Conservation (phyloP, 2,113 vertebrate genomes). For the Diadophis punctatus region DNA sequence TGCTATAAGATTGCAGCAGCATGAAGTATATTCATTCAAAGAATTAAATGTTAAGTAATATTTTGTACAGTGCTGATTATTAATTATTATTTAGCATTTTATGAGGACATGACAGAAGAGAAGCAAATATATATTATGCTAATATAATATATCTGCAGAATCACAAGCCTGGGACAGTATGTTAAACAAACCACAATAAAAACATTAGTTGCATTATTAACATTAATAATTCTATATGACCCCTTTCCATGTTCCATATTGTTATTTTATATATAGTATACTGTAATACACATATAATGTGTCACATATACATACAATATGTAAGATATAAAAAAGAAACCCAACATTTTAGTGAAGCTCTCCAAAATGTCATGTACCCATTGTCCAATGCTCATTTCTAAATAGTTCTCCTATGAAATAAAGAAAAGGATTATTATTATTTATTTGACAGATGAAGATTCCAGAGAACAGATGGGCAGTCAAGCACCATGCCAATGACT, state of each 20-base stretch:
- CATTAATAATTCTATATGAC: not conserved
- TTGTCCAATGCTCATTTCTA: not conserved
- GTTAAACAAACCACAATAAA: not conserved
- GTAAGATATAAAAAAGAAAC: not conserved
- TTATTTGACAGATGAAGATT: constrained; percentile 1
- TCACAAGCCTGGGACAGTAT: not conserved
- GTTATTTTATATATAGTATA: not conserved
- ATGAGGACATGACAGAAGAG: not conserved
- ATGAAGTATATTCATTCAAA: not conserved
- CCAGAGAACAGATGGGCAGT: not conserved
- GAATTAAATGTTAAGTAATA: not conserved
- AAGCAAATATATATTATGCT: not conserved
- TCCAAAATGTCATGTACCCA: not conserved
- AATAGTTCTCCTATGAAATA: not conserved
- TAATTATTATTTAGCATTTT: not conserved
- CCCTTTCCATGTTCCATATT: not conserved
- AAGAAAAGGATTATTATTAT: not conserved
- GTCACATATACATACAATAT: not conserved
- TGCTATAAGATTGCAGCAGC: constrained; percentile 35
- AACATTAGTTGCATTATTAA: not conserved
- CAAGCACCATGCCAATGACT: not conserved
- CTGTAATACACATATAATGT: not conserved
- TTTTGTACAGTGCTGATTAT: not conserved
- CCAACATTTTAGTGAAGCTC: not conserved
- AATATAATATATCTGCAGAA: not conserved